These are phyloP conservation scores for Peribatodes rhomboidaria DNA, from an alignment of 2,888 invertebrate species.

Conservation along the genomic window DNA sequence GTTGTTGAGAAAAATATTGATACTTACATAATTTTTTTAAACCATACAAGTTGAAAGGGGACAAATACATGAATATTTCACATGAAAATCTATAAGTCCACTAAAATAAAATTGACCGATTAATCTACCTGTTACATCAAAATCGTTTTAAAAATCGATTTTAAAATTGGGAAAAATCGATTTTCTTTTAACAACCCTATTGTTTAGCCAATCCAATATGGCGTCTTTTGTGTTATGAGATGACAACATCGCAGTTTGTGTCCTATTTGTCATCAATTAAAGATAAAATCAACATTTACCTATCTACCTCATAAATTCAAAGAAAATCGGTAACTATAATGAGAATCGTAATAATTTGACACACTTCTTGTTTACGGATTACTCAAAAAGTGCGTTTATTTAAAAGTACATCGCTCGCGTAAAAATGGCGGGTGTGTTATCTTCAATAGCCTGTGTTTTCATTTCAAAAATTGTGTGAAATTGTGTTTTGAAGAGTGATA, in stretches of 20 bases:
- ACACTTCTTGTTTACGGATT: slow-evolving; percentile 51
- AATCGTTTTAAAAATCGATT: neutral
- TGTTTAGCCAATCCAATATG: slow-evolving; percentile 78
- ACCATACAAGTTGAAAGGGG: no score
- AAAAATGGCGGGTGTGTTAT: slow-evolving; percentile 87
- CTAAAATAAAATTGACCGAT: no score
- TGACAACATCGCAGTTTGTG: slow-evolving; percentile 87
- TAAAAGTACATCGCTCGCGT: slow-evolving; percentile 79
- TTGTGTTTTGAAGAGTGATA: slow-evolving; percentile 60
- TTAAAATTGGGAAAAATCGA: slow-evolving; percentile 9
- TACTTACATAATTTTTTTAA: no score
- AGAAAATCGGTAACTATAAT: slow-evolving; percentile 68
- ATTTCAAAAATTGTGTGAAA: slow-evolving; percentile 73
- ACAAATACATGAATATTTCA: no score
- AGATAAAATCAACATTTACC: slow-evolving; percentile 65
- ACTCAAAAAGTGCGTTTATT: slow-evolving; percentile 68
- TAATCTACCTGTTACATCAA: no score
- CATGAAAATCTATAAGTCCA: no score
- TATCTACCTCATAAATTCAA: slow-evolving; percentile 78
- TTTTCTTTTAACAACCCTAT: slow-evolving; percentile 42
- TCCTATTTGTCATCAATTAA: slow-evolving; percentile 75
- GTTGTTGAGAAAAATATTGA: no score
- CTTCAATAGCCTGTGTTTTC: slow-evolving; percentile 83
- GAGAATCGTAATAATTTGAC: slow-evolving; percentile 60
- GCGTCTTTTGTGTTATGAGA: slow-evolving; percentile 85